These are phyloP conservation scores for Sarcophaga caerulescens DNA, from an alignment of 2,888 invertebrate genomes.

Conservation along the genomic window DNA sequence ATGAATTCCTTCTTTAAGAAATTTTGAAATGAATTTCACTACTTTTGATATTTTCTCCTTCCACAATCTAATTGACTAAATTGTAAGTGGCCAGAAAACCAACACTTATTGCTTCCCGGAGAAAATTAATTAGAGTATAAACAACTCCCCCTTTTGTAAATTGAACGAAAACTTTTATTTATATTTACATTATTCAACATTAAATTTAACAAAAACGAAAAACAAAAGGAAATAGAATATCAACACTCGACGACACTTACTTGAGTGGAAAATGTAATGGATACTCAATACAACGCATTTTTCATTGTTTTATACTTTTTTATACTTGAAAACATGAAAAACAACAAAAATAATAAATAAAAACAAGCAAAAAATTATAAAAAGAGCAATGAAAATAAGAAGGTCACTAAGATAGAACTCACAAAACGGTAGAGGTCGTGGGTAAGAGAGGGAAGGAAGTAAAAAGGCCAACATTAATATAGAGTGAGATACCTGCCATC, in stretches of 20 bases:
- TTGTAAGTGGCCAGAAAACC: too few species aligned
- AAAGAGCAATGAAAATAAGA: background rate
- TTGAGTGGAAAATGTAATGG: slow-evolving; percentile 50
- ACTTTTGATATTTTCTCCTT: too few species aligned
- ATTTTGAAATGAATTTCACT: too few species aligned
- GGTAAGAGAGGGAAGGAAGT: slow-evolving; percentile 6
- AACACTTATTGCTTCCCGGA: too few species aligned
- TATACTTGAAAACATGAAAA: slow-evolving; percentile 5
- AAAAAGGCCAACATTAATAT: slow-evolving; percentile 42
- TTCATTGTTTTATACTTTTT: slow-evolving; percentile 37
- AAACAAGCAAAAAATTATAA: background rate
- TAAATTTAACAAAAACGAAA: too few species aligned
- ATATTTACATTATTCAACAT: too few species aligned
- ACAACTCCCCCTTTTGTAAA: too few species aligned
- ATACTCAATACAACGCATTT: slow-evolving; percentile 59
- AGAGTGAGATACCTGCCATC: slow-evolving; percentile 53
- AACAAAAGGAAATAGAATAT: too few species aligned
- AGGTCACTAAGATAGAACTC: background rate
- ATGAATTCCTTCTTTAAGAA: too few species aligned
- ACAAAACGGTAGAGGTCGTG: background rate
- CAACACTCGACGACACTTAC: background rate
- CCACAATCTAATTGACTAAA: too few species aligned
- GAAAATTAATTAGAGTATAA: too few species aligned
- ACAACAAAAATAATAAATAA: background rate
- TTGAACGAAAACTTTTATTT: too few species aligned